These are phyloP conservation scores for Diplodus sargus DNA, from an alignment of 2,797 vertebrate species.

Conservation along the genomic window DNA sequence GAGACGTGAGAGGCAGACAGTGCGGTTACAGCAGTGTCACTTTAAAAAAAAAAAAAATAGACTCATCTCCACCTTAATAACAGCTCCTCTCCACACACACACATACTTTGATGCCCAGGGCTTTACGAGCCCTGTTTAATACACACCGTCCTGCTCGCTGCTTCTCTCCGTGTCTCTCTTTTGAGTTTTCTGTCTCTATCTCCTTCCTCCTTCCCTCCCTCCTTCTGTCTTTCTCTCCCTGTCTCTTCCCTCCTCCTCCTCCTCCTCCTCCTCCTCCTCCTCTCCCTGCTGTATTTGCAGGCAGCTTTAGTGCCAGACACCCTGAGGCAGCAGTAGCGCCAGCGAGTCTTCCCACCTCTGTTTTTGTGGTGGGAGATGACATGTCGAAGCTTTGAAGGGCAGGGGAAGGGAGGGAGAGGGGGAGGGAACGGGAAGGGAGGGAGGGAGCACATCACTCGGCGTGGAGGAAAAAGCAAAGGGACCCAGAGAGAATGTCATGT, in stretches of 20 bases:
- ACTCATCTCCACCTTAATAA: constrained; percentile 79
- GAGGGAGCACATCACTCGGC: constrained; percentile 82
- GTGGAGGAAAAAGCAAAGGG: constrained; percentile 72
- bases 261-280: constrained; percentile 69
- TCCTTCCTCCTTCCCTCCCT: constrained; percentile 59
- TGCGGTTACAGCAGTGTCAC: constrained; percentile 62
- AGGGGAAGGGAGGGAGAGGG: constrained; percentile 81
- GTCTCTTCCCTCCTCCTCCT: constrained; percentile 57
- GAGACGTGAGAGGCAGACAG: constrained; percentile 47
- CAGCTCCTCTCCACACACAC: constrained; percentile 68
- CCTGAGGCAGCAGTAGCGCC: constrained; percentile 91
- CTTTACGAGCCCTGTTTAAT: constrained; percentile 73
- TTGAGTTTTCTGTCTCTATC: constrained; percentile 62
- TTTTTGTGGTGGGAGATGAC: constrained; percentile 92
- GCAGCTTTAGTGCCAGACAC: constrained; percentile 91
- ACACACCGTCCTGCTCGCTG: constrained; percentile 47
- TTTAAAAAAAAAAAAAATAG: constrained; percentile 52
- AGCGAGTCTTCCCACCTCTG: constrained; percentile 92
- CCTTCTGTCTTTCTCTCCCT: constrained; percentile 64
- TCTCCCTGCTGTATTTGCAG: constrained; percentile 87
- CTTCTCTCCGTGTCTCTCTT: constrained; percentile 52
- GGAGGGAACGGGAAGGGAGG: constrained; percentile 74
- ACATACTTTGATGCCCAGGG: constrained; percentile 76
- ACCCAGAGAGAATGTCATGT: constrained; percentile 86
- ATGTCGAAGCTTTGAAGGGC: constrained; percentile 90